Percentiles rank a stretch among this genome's conserved stretches.
These are phyloP conservation scores for Plagodis pulveraria DNA, from an alignment of 2,888 invertebrate species.

Conservation along the genomic window DNA sequence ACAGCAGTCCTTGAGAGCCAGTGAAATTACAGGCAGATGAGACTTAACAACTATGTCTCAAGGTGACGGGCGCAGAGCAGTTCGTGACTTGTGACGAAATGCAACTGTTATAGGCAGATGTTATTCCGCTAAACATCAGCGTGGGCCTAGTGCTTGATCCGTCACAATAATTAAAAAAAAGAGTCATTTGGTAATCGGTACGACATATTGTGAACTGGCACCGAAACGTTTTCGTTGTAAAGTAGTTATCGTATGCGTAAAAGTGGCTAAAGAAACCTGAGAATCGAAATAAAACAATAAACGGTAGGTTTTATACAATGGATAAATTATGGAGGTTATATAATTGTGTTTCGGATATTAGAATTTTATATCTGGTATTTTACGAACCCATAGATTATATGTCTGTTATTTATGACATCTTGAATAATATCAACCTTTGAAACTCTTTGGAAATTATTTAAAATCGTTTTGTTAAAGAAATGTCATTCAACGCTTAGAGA, in stretches of 20 bases:
- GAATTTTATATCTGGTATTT: conserved; percentile 16
- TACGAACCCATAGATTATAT: conserved; percentile 1
- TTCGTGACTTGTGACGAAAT: no score
- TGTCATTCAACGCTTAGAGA: no score
- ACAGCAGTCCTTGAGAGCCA: no score
- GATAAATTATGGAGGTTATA: conserved; percentile 22
- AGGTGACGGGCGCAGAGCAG: no score
- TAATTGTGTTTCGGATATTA: conserved; percentile 9
- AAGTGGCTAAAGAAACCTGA: conserved; percentile 35
- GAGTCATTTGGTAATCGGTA: background rate
- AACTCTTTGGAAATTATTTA: no score
- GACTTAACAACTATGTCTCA: no score
- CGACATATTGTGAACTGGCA: background rate
- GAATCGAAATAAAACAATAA: conserved; percentile 30
- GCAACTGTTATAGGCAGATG: no score
- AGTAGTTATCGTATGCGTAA: conserved; percentile 26
- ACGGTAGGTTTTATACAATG: conserved; percentile 21
- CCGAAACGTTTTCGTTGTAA: conserved; percentile 9
- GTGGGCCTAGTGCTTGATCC: no score
- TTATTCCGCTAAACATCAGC: no score
- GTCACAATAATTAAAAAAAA: background rate
- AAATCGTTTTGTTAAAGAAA: no score
- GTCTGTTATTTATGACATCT: background rate
- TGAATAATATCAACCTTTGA: no score
- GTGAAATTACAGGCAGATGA: no score